A percentile compares a stretch with the other conserved stretches of the same genome.
phyloP scores from a whole-genome alignment of 2,888 invertebrate species.

The Meganola albula region DNA sequence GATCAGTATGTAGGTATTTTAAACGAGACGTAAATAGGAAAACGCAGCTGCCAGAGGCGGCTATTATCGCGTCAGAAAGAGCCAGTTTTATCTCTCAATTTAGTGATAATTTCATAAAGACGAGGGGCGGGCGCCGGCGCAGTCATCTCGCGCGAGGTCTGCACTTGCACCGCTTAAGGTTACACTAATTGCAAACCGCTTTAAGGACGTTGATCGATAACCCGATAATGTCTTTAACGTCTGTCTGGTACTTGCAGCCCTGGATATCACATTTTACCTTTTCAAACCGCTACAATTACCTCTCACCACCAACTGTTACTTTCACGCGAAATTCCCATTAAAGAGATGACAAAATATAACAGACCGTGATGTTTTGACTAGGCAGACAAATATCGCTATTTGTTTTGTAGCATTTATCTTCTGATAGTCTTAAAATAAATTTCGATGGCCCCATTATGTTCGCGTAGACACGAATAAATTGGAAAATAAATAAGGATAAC shows the following conservation, averaged over 20 bases:
- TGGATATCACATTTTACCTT: constrained; percentile 47
- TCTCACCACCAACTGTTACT: constrained; percentile 14
- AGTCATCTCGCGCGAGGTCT: constrained; percentile 56
- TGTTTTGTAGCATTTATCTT: too few species aligned
- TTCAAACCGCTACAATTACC: constrained; percentile 34
- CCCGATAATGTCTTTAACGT: constrained; percentile 67
- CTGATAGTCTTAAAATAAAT: too few species aligned
- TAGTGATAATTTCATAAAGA: constrained; percentile 66
- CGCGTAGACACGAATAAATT: too few species aligned
- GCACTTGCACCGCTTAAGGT: constrained; percentile 36
- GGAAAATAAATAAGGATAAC: too few species aligned
- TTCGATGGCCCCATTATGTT: too few species aligned
- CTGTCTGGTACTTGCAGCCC: constrained; percentile 46
- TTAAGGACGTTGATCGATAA: constrained; percentile 67
- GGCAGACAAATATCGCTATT: too few species aligned
- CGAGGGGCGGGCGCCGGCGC: constrained; percentile 41
- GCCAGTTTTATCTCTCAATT: constrained; percentile 68
- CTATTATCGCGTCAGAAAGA: constrained; percentile 61
- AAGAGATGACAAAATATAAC: not conserved
- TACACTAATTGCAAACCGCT: constrained; percentile 65
- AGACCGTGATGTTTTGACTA: too few species aligned
- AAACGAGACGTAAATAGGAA: constrained; percentile 54
- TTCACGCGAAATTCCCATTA: too few species aligned
- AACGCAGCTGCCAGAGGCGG: constrained; percentile 41
- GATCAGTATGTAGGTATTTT: constrained; percentile 25